A percentile compares a stretch with the other conserved stretches of the same genome.
phyloP scores from a whole-genome alignment of 1,140 invertebrate genomes.

The Metopolophium dirhodum region DNA sequence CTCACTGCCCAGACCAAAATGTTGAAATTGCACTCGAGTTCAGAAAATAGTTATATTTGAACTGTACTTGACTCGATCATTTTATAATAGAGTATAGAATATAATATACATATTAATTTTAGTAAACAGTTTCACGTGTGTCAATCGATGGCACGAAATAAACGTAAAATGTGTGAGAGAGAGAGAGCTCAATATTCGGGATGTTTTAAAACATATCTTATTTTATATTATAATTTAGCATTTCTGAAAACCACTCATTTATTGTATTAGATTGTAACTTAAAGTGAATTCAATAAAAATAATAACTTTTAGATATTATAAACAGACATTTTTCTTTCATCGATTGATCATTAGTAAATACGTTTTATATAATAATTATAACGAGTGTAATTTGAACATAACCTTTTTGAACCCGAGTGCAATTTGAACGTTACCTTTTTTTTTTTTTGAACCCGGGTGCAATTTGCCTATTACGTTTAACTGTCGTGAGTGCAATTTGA shows the following conservation, averaged over 20 bases:
- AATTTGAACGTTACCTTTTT: neutral
- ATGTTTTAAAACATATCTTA: neutral
- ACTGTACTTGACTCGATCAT: neutral
- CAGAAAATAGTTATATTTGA: neutral
- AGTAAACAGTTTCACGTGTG: no score
- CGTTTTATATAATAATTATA: neutral
- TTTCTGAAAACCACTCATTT: neutral
- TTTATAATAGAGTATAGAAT: neutral
- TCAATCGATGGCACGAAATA: neutral
- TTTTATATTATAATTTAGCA: neutral
- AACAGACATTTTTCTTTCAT: neutral
- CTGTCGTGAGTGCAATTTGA: neutral
- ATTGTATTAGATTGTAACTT: neutral
- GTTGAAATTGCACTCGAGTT: no score
- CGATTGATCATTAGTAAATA: neutral
- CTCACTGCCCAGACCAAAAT: no score
- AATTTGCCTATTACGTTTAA: neutral
- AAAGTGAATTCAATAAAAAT: neutral
- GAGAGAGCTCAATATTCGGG: neutral
- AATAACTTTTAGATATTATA: neutral
- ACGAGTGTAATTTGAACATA: neutral
- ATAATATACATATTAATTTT: neutral
- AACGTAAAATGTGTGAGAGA: neutral
- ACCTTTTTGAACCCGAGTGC: neutral
- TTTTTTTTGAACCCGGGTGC: neutral